A percentile compares a stretch with the other conserved stretches of the same genome.
These are phyloP conservation scores for Heliconius ethilla DNA, from an alignment of 2,888 invertebrate genomes.

Conservation along the genomic window DNA sequence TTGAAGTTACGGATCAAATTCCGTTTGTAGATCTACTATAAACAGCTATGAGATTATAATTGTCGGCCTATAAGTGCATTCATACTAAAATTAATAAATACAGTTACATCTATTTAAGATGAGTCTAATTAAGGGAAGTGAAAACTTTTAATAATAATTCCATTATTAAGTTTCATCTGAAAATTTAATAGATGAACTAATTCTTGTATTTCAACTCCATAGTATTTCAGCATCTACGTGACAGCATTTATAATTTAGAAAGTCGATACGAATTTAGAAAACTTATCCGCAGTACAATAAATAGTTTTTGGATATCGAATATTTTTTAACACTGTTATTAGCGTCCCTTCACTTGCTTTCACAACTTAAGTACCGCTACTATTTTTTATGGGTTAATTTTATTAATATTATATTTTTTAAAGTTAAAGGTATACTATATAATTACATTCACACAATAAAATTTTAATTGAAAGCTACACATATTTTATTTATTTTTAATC, in stretches of 20 bases:
- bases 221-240: not conserved
- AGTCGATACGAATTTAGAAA: slow-evolving; percentile 12
- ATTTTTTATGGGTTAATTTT: not conserved
- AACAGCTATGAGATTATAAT: not conserved
- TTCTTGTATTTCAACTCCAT: too few relatives aligned
- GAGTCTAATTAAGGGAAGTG: not conserved
- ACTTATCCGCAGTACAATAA: not conserved
- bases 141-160: too few relatives aligned
- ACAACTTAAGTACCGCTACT: slow-evolving; percentile 14
- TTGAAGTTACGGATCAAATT: not conserved
- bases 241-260: slow-evolving; percentile 8
- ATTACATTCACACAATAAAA: not conserved
- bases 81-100: not conserved
- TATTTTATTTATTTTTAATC: not conserved
- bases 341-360: slow-evolving; percentile 28
- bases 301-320: slow-evolving; percentile 7
- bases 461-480: not conserved
- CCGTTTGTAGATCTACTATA: not conserved
- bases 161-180: too few relatives aligned
- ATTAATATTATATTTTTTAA: too few relatives aligned
- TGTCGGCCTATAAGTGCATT: not conserved
- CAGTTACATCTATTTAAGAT: not conserved
- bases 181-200: too few relatives aligned
- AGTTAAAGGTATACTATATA: not conserved
- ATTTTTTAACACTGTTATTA: slow-evolving; percentile 14